Conservation (phyloP, 1,140 invertebrate species). For the Orchestia grillus region DNA sequence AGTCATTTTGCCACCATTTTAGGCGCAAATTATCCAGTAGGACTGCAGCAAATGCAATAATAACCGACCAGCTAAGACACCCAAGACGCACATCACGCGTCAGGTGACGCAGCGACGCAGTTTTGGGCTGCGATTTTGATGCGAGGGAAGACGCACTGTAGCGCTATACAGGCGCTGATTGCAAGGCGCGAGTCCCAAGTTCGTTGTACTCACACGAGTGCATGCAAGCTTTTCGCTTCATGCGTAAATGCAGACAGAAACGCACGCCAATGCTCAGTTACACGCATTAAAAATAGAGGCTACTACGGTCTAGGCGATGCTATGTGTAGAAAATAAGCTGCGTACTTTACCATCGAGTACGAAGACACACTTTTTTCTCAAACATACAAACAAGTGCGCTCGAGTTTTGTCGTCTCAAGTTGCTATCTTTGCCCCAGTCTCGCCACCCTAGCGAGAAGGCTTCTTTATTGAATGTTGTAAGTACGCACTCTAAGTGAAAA, state of each 20-base stretch:
- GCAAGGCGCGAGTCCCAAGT: background rate
- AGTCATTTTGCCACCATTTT: background rate
- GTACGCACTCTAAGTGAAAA: background rate
- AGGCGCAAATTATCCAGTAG: background rate
- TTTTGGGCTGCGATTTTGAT: background rate
- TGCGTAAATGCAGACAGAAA: background rate
- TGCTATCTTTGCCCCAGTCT: background rate
- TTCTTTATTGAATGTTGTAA: background rate
- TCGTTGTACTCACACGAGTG: background rate
- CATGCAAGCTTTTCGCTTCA: background rate
- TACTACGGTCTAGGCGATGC: background rate
- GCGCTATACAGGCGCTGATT: too few relatives aligned
- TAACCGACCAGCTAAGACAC: background rate
- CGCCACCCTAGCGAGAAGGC: background rate
- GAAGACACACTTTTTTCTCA: background rate
- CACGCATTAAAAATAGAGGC: background rate
- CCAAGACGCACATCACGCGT: background rate
- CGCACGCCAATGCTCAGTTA: background rate
- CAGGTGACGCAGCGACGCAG: background rate
- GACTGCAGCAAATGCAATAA: background rate
- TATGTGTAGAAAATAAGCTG: background rate
- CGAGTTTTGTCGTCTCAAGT: background rate
- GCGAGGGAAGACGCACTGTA: background rate
- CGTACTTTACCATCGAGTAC: background rate
- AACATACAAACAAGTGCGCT: background rate